Percentiles rank a stretch among this genome's conserved stretches.
phyloP scores from a whole-genome alignment of 2,797 vertebrate genomes.

The Pangasius macronema region DNA sequence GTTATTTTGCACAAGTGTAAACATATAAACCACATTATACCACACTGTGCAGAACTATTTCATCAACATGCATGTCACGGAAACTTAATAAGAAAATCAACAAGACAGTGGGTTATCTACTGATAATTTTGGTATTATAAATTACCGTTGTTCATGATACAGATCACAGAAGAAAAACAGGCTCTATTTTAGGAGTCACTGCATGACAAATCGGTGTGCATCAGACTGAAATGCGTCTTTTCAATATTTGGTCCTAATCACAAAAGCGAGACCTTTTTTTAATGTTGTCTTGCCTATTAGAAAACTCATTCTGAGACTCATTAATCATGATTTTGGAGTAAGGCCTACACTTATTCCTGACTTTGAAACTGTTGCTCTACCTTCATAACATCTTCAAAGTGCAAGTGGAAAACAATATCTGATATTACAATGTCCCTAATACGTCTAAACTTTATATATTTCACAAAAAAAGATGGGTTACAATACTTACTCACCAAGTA shows the following conservation, averaged over 20 bases:
- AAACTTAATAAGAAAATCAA: conserved; percentile 43
- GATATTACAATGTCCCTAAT: conserved; percentile 30
- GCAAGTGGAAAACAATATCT: conserved; percentile 27
- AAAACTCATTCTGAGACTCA: not conserved
- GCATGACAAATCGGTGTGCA: conserved; percentile 27
- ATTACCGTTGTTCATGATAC: conserved; percentile 33
- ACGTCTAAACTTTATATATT: conserved; percentile 44
- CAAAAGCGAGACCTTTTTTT: not conserved
- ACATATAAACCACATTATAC: conserved; percentile 54
- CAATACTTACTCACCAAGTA: conserved; percentile 60
- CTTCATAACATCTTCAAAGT: conserved; percentile 39
- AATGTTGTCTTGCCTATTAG: not conserved
- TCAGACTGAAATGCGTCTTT: conserved; percentile 1
- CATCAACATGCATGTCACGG: conserved; percentile 44
- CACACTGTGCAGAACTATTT: conserved; percentile 48
- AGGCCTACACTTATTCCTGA: not conserved
- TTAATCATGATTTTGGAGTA: conserved; percentile 18
- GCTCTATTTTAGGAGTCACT: conserved; percentile 20
- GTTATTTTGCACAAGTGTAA: conserved; percentile 54
- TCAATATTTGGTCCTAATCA: conserved; percentile 47
- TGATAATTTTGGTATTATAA: conserved; percentile 52
- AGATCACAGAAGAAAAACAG: conserved; percentile 42
- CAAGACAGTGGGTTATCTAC: conserved; percentile 39
- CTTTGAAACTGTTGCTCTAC: conserved; percentile 1
- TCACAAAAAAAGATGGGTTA: conserved; percentile 32